Conservation (phyloP, 2,797 vertebrate genomes). For the Zenarchopterus dispar region DNA sequence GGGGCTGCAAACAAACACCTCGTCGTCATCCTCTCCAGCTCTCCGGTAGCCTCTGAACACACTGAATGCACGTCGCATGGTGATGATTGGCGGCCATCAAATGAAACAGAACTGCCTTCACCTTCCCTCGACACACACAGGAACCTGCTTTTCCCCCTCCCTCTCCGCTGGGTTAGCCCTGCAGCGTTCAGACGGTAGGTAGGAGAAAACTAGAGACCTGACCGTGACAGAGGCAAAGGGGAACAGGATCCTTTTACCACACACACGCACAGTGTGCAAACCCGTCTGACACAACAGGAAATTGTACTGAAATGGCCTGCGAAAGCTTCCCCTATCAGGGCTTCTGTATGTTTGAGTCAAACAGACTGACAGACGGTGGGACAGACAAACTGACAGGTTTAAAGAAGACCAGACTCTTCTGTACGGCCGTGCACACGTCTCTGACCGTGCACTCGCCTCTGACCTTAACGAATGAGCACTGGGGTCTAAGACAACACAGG, state of each 20-base stretch:
- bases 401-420: no score
- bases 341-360: background rate
- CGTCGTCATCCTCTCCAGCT: slow-evolving; percentile 69
- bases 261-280: slow-evolving; percentile 9
- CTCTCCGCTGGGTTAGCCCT: background rate
- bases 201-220: slow-evolving; percentile 34
- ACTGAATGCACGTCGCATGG: slow-evolving; percentile 58
- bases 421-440: no score
- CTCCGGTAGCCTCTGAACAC: slow-evolving; percentile 67
- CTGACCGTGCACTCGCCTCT: no score
- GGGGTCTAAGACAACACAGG: no score
- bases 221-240: slow-evolving; percentile 26
- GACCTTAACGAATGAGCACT: no score
- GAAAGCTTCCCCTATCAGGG: background rate
- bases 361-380: no score
- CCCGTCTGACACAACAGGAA: slow-evolving; percentile 72
- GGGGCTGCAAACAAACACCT: slow-evolving; percentile 67
- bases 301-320: slow-evolving; percentile 17
- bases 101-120: slow-evolving; percentile 7
- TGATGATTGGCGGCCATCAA: slow-evolving; percentile 5
- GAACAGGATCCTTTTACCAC: slow-evolving; percentile 47
- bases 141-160: background rate
- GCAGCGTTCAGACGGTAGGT: background rate
- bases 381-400: no score
- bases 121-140: background rate